phyloP scores from a whole-genome alignment of 2,113 vertebrate genomes.

The Silurus meridionalis region DNA sequence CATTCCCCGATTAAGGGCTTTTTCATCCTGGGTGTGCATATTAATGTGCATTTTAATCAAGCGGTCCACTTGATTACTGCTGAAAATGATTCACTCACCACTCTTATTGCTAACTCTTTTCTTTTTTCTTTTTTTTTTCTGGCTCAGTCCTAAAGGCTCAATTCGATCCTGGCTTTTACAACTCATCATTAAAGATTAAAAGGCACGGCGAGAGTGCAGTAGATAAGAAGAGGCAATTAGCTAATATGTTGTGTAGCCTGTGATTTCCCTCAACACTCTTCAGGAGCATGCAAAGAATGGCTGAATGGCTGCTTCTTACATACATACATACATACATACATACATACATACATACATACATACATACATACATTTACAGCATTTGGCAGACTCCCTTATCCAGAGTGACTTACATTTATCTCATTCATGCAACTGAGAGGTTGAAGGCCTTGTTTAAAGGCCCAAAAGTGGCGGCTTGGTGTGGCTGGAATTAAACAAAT shows the following conservation, averaged over 20 bases:
- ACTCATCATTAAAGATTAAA: constrained; percentile 56
- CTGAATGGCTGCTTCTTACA: not conserved
- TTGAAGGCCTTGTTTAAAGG: no score
- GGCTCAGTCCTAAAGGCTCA: constrained; percentile 46
- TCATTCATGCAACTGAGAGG: no score
- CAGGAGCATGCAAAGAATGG: constrained; percentile 24
- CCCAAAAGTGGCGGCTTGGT: no score
- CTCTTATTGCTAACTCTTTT: constrained; percentile 39
- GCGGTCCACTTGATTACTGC: constrained; percentile 43
- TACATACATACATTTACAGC: no score
- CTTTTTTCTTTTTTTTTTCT: not conserved
- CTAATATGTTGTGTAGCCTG: constrained; percentile 44
- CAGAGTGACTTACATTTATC: no score
- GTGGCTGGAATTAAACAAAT: no score
- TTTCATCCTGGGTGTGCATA: constrained; percentile 35
- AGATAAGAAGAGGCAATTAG: constrained; percentile 41
- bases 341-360: no score
- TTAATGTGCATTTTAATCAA: constrained; percentile 51
- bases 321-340: no score
- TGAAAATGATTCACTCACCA: constrained; percentile 51
- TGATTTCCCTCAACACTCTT: constrained; percentile 41
- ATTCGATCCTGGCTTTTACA: constrained; percentile 50
- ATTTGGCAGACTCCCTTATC: no score
- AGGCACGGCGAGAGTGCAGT: constrained; percentile 45
- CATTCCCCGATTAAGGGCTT: constrained; percentile 25